Evolutionary conservation across 1,140 invertebrate species (phyloP), one percentile per base, ranked within the genome.

Genomic region (Nasonia longicornis): DNA sequence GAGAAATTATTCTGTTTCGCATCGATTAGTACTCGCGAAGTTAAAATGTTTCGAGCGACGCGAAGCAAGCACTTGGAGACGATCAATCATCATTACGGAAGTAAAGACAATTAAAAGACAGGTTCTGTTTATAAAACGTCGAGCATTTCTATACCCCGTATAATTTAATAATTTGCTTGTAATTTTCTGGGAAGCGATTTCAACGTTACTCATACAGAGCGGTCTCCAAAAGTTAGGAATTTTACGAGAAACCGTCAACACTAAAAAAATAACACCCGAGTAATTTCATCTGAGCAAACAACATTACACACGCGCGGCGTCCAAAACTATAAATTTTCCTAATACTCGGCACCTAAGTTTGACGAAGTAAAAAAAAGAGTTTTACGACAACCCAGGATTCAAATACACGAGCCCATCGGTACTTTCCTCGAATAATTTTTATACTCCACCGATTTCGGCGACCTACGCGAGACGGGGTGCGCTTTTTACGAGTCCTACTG

Each of bases 391-490:
- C 11, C 71, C 45, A 12, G 58, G 58, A 76, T 75, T 80, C 73
- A 58, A 71, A 80, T 74, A 29, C 22, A 67, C 58, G 48, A 35
- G n/a, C 70, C 1, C 70, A 69, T 63, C 70, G 38, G 75, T 71
- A 80, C 42, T 80, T 79, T 58, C 35, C 45, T 74, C 38, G 22
- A 75, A 80, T 80, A 74, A 74, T 80, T 74, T 74, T 80, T 75
- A 74, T 80, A 38, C 38, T 48, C 48, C 3, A 26, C 38, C 48
- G 69, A 79, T 64, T 72, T 72, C 31, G 67, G 67, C 69, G 8
- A 64, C 6, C 3, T 12, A 3, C 31, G n/a, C 45, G 64, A 66
- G 77, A 42, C 29, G 20, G 22, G 12, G 31, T 16, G 35, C 31
- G 69, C 8, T 6, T 70, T 76, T 80, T 75, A 80, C 72, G 64